Base-by-base conservation (phyloP, 2,888 invertebrate genomes). In the Cerceris ruficornis region DNA sequence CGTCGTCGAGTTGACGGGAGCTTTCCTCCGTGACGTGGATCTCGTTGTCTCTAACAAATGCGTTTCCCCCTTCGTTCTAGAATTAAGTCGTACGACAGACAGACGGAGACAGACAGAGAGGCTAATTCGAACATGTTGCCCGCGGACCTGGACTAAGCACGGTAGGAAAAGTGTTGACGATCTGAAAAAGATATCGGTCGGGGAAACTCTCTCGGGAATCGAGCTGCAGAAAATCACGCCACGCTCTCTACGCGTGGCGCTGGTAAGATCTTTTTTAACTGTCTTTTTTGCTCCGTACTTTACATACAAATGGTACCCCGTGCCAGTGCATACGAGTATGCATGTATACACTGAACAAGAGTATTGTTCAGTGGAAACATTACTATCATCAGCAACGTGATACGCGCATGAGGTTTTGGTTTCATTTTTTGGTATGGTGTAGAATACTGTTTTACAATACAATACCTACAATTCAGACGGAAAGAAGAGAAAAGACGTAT, bases 1-100 rank as follows among this genome's bases (percentile, higher is more conserved):
- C 69, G 66, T 77, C 75, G 61, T 78, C 79, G 73, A 70, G 69
- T 39, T 67, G 79, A 80, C 79, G 73, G 28, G 28, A 59, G 68
- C 8, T 73, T 60, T 59, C 28, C 69, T 41, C 66, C 61, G 58
- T 72, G 55, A 71, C 58, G 28, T 15, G 43, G 54, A 14, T 60
- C 13, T 59, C 60, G 62, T 28, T 62, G 61, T 68, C n/a, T 7
- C 7, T 2, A 13, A 14, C 42, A 41, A 61, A 61, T 61, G 28
- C 39, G 67, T 58, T 41, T 41, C 58, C 41, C 58, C 13, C n/a
- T 42, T 57, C 41, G 50, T 50, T 49, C 60, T 71, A 61, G 67
- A 67, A 67, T 28, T 72, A 76, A 67, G 68, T 71, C 39, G 42
- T 67, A 69, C 11, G 50, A 28, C 17, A 39, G 50, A 50, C 41